A percentile compares a stretch with the other conserved stretches of the same genome.
phyloP scores from a whole-genome alignment of 92 coral and sea anemone species.

The Phymanthus crucifer region DNA sequence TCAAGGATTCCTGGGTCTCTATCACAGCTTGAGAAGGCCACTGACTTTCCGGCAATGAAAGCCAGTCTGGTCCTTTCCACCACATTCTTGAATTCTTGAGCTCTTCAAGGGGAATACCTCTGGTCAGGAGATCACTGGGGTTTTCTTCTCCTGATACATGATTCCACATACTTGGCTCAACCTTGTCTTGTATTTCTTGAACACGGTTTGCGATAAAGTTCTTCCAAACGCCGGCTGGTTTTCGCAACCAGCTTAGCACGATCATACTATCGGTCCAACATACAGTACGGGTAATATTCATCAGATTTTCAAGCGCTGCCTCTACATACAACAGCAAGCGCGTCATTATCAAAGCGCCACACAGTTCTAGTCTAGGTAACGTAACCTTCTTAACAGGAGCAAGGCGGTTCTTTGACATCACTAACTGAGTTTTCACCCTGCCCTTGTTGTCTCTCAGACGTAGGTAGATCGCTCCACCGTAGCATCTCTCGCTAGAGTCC shows the following conservation, averaged over 20 bases:
- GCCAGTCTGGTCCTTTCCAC: conserved; percentile 19
- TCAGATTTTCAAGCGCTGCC: neutral
- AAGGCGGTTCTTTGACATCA: conserved; percentile 16
- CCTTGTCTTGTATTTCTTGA: too few relatives aligned
- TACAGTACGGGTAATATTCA: neutral
- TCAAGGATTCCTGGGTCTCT: neutral
- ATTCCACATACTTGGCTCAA: too few relatives aligned
- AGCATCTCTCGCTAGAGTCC: conserved; percentile 1
- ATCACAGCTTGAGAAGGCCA: conserved; percentile 7
- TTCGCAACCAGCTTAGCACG: too few relatives aligned
- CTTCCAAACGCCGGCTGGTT: too few relatives aligned
- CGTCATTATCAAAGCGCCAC: conserved; percentile 12
- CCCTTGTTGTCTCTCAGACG: neutral
- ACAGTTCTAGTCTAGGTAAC: conserved; percentile 5
- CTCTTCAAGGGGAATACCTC: neutral
- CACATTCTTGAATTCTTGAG: neutral
- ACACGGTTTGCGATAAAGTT: too few relatives aligned
- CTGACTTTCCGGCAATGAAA: neutral
- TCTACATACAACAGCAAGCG: neutral
- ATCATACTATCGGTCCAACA: too few relatives aligned
- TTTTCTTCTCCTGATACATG: neutral
- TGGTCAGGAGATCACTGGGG: conserved; percentile 9
- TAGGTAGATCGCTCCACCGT: neutral
- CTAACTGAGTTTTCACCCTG: neutral
- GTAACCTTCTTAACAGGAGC: conserved; percentile 3